Base-by-base conservation (phyloP, 2,888 invertebrate species). In the Orthonychiurus folsomi region DNA sequence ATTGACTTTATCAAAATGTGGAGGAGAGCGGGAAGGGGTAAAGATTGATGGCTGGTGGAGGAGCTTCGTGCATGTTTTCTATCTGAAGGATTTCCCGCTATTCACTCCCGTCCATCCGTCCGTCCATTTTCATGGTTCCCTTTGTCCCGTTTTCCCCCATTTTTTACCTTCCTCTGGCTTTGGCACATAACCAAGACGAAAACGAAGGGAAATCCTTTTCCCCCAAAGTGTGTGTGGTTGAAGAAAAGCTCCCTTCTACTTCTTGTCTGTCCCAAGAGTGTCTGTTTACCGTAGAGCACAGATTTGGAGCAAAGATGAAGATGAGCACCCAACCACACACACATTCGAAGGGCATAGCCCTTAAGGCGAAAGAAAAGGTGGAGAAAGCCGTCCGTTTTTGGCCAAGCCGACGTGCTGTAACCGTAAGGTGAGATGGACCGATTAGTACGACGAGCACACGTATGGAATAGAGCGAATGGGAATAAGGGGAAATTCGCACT, bases 1-100 rank as follows among this genome's bases (percentile, higher is more conserved):
- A 69, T 69, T 69, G 69, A 67, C 69, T 69, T 69, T 69, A 69
- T 69, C 69, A 69, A 67, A 69, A 67, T 63, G 67, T 66, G 56
- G 9, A 15, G 65, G 62, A 58, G n/a, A n/a, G n/a, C n/a, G 60
- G 61, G 55, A 27, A 57, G 58, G 56, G 59, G 52, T 21, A 57
- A 67, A 67, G 69, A 69, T 69, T 69, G 69, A 69, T 69, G 67
- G 66, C 63, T 65, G 24, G 18, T 25, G 21, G 47, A n/a, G n/a
- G n/a, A n/a, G n/a, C n/a, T n/a, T 54, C 62, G 61, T 63, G 63
- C 60, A 60, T 56, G 56, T 27, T 55, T 59, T 50, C 59, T 59
- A 20, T 61, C 56, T 24, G 9, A 37, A 37, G 37, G 37, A 5
- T 37, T 37, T 21, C 27, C 24, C 50, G 20, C 26, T 21, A 28